These are phyloP conservation scores for Sepiola atlantica DNA, from an alignment of 2,888 invertebrate species.

Conservation along the genomic window DNA sequence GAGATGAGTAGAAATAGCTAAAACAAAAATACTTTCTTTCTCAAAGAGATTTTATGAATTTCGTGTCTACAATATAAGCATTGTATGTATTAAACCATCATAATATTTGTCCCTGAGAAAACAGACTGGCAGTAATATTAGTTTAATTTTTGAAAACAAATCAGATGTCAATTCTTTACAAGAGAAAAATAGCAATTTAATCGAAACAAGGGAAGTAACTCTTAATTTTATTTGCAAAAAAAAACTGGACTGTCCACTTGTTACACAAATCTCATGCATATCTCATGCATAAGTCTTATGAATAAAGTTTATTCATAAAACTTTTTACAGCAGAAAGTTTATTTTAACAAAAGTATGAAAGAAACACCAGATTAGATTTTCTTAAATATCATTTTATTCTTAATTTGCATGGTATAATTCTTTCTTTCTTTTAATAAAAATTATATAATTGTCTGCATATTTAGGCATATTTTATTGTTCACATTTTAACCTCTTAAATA, in stretches of 20 bases:
- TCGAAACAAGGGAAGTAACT: conserved; percentile 16
- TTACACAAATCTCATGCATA: background rate
- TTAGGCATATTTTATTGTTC: background rate
- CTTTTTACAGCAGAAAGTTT: background rate
- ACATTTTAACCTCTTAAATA: background rate
- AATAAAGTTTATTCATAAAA: background rate
- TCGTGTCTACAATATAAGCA: background rate
- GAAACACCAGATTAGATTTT: too few species aligned
- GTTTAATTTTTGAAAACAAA: background rate
- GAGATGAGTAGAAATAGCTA: too few species aligned
- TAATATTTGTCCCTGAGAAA: background rate
- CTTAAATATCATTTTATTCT: too few species aligned
- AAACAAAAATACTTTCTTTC: too few species aligned
- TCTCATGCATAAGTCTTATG: too few species aligned
- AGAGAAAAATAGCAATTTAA: background rate
- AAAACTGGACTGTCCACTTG: background rate
- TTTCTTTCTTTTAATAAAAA: background rate
- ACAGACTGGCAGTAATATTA: background rate
- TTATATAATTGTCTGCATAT: background rate
- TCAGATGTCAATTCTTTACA: background rate
- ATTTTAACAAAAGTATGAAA: too few species aligned
- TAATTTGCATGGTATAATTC: too few species aligned
- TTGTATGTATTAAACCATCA: background rate
- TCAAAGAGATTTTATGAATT: too few species aligned
- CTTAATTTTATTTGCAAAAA: background rate